These are phyloP conservation scores for Nycticorax nycticorax DNA, from an alignment of 2,113 vertebrate genomes.

Conservation along the genomic window DNA sequence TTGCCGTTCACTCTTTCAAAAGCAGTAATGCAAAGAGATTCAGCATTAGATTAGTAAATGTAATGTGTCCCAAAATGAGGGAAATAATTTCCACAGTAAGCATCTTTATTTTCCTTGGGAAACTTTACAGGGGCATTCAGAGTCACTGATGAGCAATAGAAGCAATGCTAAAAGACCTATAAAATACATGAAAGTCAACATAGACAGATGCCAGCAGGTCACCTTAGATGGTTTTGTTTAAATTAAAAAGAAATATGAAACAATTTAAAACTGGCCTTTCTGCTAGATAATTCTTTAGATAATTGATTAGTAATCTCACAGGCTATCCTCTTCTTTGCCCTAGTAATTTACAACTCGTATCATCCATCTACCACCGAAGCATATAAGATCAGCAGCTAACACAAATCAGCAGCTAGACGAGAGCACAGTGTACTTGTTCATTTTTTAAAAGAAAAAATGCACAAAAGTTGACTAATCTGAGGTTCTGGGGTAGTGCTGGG, in stretches of 20 bases:
- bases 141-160: conserved; percentile 12
- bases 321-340: background rate
- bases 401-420: conserved; percentile 19
- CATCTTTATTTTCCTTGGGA: conserved; percentile 30
- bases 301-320: conserved; percentile 44
- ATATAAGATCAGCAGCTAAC: background rate
- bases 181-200: conserved; percentile 20
- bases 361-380: background rate
- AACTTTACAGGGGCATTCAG: background rate
- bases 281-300: conserved; percentile 1
- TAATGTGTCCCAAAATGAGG: conserved; percentile 13
- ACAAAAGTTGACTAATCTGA: background rate
- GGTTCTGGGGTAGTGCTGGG: background rate
- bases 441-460: too few relatives aligned
- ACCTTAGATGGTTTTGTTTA: conserved; percentile 23
- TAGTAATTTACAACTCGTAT: background rate
- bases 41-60: conserved; percentile 16
- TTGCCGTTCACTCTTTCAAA: background rate
- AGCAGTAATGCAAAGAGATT: background rate
- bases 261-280: conserved; percentile 12
- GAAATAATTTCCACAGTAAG: background rate
- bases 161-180: background rate
- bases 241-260: conserved; percentile 52
- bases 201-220: conserved; percentile 21
- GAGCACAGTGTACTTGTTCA: background rate